These are phyloP conservation scores for Bos javanicus DNA, from an alignment of 2,113 vertebrate genomes.

Conservation along the genomic window DNA sequence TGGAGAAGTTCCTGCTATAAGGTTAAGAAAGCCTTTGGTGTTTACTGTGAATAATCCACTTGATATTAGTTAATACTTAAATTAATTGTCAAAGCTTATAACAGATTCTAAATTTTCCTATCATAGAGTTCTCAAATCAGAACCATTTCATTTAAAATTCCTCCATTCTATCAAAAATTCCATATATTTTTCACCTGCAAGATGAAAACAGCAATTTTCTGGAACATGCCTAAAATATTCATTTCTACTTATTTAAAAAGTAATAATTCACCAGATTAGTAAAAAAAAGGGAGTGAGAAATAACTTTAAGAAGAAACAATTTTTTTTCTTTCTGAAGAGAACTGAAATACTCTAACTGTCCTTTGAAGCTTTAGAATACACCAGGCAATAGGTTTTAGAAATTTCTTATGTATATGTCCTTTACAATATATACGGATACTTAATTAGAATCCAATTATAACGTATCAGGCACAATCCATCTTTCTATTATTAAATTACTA, in stretches of 20 bases:
- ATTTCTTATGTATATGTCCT: conserved; percentile 25
- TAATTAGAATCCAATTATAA: conserved; percentile 52
- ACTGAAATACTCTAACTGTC: conserved; percentile 25
- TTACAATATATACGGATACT: neutral
- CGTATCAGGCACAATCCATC: neutral
- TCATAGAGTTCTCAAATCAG: conserved; percentile 12
- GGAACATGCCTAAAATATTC: neutral
- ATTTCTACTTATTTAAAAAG: conserved; percentile 39
- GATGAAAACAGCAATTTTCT: conserved; percentile 25
- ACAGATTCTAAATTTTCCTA: neutral
- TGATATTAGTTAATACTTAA: neutral
- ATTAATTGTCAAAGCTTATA: neutral
- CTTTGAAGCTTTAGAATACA: neutral
- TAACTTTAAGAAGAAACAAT: neutral
- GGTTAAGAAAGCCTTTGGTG: neutral
- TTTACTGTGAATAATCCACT: conserved; percentile 34
- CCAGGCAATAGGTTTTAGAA: neutral
- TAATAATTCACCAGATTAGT: conserved; percentile 5
- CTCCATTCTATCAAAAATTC: conserved; percentile 44
- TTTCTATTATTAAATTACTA: conserved; percentile 34
- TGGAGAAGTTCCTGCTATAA: neutral
- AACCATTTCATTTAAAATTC: conserved; percentile 49
- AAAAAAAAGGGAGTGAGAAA: conserved; percentile 34
- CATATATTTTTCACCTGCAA: conserved; percentile 34
- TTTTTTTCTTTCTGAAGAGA: conserved; percentile 4